A percentile compares a stretch with the other conserved stretches of the same genome.
Conservation (phyloP, 2,888 invertebrate species). For the Epinotia nisella region DNA sequence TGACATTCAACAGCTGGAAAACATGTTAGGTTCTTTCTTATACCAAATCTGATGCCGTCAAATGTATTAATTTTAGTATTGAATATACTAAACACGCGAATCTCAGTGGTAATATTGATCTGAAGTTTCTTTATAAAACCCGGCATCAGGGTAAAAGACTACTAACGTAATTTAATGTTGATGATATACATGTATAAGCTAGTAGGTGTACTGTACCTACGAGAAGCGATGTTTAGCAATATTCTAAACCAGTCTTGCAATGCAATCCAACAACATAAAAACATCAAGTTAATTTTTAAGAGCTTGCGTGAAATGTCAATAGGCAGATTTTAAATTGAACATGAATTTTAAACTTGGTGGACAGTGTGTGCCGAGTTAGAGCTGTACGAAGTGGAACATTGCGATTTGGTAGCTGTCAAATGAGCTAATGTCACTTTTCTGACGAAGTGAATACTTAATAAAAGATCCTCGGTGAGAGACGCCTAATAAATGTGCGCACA, state of each 20-base stretch:
- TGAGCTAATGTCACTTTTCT: conserved; percentile 4
- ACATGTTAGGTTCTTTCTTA: too few species aligned
- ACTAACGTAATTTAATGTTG: not conserved
- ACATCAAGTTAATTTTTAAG: conserved; percentile 7
- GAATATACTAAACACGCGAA: too few species aligned
- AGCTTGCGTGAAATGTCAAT: conserved; percentile 1
- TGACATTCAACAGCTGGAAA: not conserved
- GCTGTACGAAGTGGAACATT: not conserved
- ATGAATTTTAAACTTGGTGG: conserved; percentile 9
- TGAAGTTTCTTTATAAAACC: too few species aligned
- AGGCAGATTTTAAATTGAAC: not conserved
- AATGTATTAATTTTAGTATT: too few species aligned
- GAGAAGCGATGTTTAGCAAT: not conserved
- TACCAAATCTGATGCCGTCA: too few species aligned
- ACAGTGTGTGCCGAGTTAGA: not conserved
- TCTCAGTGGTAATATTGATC: too few species aligned
- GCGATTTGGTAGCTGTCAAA: not conserved
- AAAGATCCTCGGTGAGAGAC: too few species aligned
- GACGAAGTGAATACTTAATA: not conserved
- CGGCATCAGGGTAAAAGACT: not conserved
- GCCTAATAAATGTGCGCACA: too few species aligned
- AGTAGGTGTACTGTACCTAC: not conserved
- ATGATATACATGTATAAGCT: not conserved
- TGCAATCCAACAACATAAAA: not conserved
- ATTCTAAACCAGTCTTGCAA: conserved; percentile 10